Base-by-base conservation (phyloP, 2,888 invertebrate genomes). In the Argyresthia albistria region DNA sequence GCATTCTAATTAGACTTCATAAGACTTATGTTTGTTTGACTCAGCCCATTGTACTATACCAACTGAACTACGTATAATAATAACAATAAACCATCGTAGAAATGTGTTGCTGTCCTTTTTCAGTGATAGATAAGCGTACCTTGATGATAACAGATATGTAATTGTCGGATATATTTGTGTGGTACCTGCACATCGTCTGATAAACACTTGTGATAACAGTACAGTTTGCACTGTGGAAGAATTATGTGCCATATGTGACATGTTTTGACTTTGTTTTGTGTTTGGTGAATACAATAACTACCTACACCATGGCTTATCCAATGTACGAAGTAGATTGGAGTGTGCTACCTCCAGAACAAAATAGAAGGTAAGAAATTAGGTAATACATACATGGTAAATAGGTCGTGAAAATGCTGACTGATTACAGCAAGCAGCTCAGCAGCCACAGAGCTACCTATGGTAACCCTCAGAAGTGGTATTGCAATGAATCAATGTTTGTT, bases 241-340 rank as follows among this genome's bases (percentile, higher is more conserved):
- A 73, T 76, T 72, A 65, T 72, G 82, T 77, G 73, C 65, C 66
- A 65, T 61, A 65, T 66, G 78, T 80, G 80, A 77, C 76, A 84
- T 84, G 82, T 52, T 47, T 56, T 57, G 47, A 51, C 54, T 47
- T n/a, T 51, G 74, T 73, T 70, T 65, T 60, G 64, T 65, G 67
- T 66, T 67, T 67, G 62, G 60, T 67, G 60, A 63, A 63, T 64
- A 59, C 63, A n/a, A n/a, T n/a, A n/a, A n/a, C n/a, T n/a, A n/a
- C n/a, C n/a, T 67, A 68, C 66, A 58, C 60, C 58, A 87, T 87
- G 87, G 87, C 87, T 55, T 87, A 86, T 76, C 87, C 87, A 55
- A 87, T 87, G 87, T 93, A 93, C 73, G 95, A 95, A 77, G 90
- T 93, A 55, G 95, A 95, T 73, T 94, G 94, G 93, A 95, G 95